Base-by-base conservation (phyloP, 1,140 invertebrate genomes). In the Nymphalis io region DNA sequence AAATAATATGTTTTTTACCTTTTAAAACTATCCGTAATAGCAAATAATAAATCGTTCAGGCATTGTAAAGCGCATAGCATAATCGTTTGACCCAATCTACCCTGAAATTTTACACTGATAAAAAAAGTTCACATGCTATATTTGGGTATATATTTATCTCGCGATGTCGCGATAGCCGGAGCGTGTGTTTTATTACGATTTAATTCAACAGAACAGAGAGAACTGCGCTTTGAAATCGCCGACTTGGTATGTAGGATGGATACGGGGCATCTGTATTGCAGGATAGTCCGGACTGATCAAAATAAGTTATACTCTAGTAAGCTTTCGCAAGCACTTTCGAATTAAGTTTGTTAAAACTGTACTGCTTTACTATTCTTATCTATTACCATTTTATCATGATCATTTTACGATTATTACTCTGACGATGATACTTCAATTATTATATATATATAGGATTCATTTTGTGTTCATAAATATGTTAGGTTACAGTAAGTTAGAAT, bases 181-280 rank as follows among this genome's bases (percentile, higher is more conserved):
- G 72, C 77, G 79, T 74, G 81, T 82, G 75, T 78, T 87, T 88
- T 88, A 90, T 84, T 80, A 87, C 84, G 79, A 84, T 90, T 88
- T 90, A 88, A 88, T 90, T 90, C 85, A 84, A 86, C 83, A 83
- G 82, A 79, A 80, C 81, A 80, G 75, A 82, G 73, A 82, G 72
- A 72, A 76, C 62, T 44, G 18, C 62, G 68, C 85, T 90, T 90
- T 90, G 87, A 85, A 77, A 82, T 75, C 60, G 86, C 87, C 87
- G 87, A 82, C 84, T 74, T 75, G 69, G 71, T 10, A 61, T 61
- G 63, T 75, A 76, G 68, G 62, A 76, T 66, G 48, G 46, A 74
- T 77, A 79, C 40, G 58, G 8, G n/a, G 6, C 1, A 11, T 1
- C 20, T 3, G 11, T 68, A n/a, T 3, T 51, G 15, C 2, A 2